Conservation (phyloP, 2,113 vertebrate species). For the Opisthocomus hoazin region DNA sequence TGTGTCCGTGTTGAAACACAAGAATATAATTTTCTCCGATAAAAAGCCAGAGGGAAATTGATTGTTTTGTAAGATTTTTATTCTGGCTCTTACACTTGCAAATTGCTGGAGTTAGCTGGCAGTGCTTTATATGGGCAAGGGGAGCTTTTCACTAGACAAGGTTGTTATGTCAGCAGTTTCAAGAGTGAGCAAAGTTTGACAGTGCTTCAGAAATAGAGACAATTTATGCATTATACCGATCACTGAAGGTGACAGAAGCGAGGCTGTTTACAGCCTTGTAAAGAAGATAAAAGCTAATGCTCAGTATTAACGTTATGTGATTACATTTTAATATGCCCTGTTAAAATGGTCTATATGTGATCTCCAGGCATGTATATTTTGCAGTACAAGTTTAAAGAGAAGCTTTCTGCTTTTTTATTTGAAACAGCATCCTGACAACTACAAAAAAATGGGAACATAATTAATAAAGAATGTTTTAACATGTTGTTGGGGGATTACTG, state of each 20-base stretch:
- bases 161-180: background rate
- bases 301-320: background rate
- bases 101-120: background rate
- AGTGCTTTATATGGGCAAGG: background rate
- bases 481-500: background rate
- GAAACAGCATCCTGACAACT: background rate
- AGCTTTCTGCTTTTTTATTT: background rate
- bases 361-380: background rate
- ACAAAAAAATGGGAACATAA: background rate
- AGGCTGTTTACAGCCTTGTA: background rate
- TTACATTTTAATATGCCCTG: background rate
- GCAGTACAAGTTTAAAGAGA: background rate
- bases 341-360: background rate
- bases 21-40: rapidly evolving
- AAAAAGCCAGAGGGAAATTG: background rate
- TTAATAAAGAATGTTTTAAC: background rate
- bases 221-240: background rate
- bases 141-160: background rate
- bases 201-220: background rate
- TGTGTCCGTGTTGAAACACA: background rate
- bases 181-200: background rate
- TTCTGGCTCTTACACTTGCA: background rate
- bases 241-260: background rate
- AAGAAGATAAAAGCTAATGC: background rate
- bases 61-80: background rate